A percentile compares a stretch with the other conserved stretches of the same genome.
These are phyloP conservation scores for Apeltes quadracus DNA, from an alignment of 2,113 vertebrate species.

Conservation along the genomic window DNA sequence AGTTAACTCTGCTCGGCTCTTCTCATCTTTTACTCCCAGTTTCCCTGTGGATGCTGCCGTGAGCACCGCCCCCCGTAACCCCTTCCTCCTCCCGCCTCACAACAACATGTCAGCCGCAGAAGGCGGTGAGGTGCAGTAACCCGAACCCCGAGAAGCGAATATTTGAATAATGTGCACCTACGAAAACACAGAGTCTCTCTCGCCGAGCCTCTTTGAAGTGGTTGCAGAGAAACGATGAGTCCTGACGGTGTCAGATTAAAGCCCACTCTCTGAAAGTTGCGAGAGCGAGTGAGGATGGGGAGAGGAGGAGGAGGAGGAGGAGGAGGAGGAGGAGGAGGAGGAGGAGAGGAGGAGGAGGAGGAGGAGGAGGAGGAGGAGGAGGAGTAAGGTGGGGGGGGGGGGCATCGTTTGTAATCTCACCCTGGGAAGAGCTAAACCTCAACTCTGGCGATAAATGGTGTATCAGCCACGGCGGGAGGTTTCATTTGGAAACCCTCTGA, in stretches of 20 bases:
- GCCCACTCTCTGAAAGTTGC: slow-evolving; percentile 39
- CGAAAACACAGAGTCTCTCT: slow-evolving; percentile 60
- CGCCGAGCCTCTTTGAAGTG: slow-evolving; percentile 65
- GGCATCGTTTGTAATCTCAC: slow-evolving; percentile 52
- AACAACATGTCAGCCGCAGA: slow-evolving; percentile 36
- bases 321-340: too few relatives aligned
- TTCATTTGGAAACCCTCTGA: slow-evolving; percentile 50
- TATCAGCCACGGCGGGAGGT: slow-evolving; percentile 60
- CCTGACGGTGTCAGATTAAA: slow-evolving; percentile 67
- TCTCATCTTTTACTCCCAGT: slow-evolving; percentile 62
- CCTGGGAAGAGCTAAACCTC: slow-evolving; percentile 46
- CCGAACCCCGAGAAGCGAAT: slow-evolving; percentile 47
- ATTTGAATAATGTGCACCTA: slow-evolving; percentile 70
- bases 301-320: too few relatives aligned
- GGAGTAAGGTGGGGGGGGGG: too few relatives aligned
- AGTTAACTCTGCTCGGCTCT: slow-evolving; percentile 50
- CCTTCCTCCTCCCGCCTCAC: slow-evolving; percentile 50
- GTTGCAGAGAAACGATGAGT: slow-evolving; percentile 55
- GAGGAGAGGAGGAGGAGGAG: too few relatives aligned
- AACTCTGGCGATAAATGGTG: slow-evolving; percentile 43
- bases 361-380: too few relatives aligned
- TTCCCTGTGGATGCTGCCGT: slow-evolving; percentile 55
- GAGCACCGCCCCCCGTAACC: slow-evolving; percentile 55
- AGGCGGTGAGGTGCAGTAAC: slow-evolving; percentile 44
- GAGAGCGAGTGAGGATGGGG: neutral